Evolutionary conservation across 2,113 vertebrate genomes (phyloP), one percentile per base, ranked within the genome.

Genomic region (Amazona vittata): DNA sequence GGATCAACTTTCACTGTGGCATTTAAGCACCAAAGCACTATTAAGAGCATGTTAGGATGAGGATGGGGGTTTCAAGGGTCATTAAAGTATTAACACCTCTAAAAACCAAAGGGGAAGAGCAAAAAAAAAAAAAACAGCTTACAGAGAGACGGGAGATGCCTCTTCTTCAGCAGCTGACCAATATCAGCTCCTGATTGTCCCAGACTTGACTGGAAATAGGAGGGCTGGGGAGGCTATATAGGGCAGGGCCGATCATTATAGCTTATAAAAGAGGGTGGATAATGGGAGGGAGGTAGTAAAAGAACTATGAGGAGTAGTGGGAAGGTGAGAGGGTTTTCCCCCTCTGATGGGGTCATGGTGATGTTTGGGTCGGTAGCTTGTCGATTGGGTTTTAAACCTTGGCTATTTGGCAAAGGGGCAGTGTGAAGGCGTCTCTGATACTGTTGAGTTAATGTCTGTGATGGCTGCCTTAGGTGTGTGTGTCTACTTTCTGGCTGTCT

Each of bases 271-370:
- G 44, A 52, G 50, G n/a, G 10, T 49, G 46, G 19, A 35, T 33
- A 3, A 2, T 6, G 16, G 17, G 15, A 17, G 2, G 5, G 9
- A 47, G n/a, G 7, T 6, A 1, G 2, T 25, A 3, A 28, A 37
- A 35, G 41, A 49, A 16, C 16, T 50, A 5, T 49, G 50, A 19
- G 19, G 17, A 16, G 17, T 3, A 2, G 5, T 8, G 7, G 37
- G 13, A 10, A 11, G 9, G 53, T 33, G 47, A 59, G 50, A 39
- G 20, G 1, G 26, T 25, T 41, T 55, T n/a, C 0, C 43, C 22
- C 1, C 47, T 79, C 24, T 52, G 9, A 1, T 1, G 11, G 15
- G 4, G 15, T 46, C 17, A 7, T 5, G 12, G 35, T 59, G 4
- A 3, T 31, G 80, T n/a, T 41, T 29, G 19, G 35, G 9, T 14